These are phyloP conservation scores for Rhagonycha fulva DNA, from an alignment of 2,888 invertebrate genomes.

Conservation along the genomic window DNA sequence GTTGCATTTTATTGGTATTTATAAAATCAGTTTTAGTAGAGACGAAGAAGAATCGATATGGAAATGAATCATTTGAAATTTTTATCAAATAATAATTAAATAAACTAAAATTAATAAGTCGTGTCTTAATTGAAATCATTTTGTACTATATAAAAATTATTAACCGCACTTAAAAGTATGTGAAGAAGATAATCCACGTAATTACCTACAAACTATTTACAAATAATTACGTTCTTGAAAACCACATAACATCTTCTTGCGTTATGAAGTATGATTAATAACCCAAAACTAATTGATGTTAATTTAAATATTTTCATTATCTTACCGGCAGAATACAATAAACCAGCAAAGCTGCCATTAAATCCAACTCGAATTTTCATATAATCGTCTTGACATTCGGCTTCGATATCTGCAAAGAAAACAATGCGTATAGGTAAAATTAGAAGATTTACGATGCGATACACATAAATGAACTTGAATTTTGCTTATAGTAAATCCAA, in stretches of 20 bases:
- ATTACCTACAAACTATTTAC: not conserved
- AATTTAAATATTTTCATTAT: not conserved
- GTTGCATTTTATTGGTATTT: no score
- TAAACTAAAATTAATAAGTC: no score
- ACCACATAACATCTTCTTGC: not conserved
- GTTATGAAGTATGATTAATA: not conserved
- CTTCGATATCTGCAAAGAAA: slow-evolving; percentile 79
- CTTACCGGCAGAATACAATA: slow-evolving; percentile 87
- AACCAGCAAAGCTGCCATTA: slow-evolving; percentile 86
- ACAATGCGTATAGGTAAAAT: not conserved
- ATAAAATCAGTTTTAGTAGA: no score
- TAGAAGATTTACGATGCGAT: not conserved
- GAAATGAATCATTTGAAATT: no score
- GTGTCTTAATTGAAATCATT: not conserved
- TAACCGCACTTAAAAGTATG: not conserved
- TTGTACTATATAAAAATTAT: not conserved
- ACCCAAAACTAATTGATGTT: not conserved
- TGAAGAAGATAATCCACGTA: not conserved
- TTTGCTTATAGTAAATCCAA: not conserved
- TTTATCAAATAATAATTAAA: no score
- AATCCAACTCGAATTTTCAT: slow-evolving; percentile 94
- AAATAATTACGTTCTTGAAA: not conserved
- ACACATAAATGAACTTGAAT: not conserved
- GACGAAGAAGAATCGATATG: no score
- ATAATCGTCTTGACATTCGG: slow-evolving; percentile 93